Percentiles rank a stretch among this genome's conserved stretches.
Conservation (phyloP, 2,797 vertebrate genomes). For the Diceros bicornis region DNA sequence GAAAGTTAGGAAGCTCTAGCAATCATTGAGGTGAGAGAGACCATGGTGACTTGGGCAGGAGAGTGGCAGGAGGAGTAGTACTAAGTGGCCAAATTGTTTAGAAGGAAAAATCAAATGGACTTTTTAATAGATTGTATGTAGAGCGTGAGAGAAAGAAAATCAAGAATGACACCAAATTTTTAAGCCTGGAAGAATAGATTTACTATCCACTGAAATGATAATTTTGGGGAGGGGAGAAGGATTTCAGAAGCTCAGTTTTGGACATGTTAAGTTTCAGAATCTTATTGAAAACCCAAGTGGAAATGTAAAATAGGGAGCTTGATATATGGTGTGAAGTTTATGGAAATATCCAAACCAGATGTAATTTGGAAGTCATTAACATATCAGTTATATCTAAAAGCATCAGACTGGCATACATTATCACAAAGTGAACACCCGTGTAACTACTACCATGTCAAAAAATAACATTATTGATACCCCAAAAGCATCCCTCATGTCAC, state of each 20-base stretch:
- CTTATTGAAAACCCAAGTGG: background rate
- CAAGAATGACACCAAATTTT: background rate
- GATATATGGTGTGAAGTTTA: background rate
- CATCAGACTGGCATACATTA: background rate
- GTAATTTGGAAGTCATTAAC: background rate
- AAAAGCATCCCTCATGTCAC: background rate
- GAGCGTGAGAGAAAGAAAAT: background rate
- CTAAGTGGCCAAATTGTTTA: background rate
- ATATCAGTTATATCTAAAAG: background rate
- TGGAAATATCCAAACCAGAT: background rate
- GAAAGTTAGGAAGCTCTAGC: background rate
- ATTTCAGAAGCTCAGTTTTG: background rate
- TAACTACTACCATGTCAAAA: background rate
- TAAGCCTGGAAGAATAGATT: background rate
- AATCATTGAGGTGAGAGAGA: background rate
- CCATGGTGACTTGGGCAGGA: background rate
- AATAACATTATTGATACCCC: background rate
- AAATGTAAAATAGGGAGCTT: background rate
- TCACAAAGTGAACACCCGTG: background rate
- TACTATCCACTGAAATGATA: background rate
- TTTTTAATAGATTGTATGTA: background rate
- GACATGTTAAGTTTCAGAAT: background rate
- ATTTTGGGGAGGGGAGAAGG: background rate
- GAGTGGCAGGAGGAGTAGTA: background rate
- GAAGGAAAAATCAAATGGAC: conserved; percentile 6